Evolutionary conservation across 2,113 vertebrate genomes (phyloP).

Genomic region (Merops nubicus): DNA sequence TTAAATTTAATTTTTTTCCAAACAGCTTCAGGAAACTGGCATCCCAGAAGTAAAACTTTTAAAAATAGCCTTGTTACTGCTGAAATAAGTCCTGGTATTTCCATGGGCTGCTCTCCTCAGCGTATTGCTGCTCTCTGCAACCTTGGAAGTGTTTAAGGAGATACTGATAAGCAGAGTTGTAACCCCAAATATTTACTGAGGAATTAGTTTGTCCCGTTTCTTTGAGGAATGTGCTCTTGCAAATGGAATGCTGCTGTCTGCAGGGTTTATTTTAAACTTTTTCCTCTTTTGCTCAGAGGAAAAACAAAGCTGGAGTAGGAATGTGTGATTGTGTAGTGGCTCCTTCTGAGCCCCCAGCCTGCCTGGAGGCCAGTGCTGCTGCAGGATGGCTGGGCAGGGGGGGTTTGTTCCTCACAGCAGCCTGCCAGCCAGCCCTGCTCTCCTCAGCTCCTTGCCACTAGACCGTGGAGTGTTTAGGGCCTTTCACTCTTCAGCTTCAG

Average conservation of each 20-base stretch:
- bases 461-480: rapidly evolving
- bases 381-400: background rate
- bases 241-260: background rate
- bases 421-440: background rate
- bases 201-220: background rate
- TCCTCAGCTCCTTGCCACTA: background rate
- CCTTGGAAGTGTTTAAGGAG: background rate
- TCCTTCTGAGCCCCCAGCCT: background rate
- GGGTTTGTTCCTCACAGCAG: no score
- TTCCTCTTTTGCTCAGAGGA: background rate
- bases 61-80: background rate
- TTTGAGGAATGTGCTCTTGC: background rate
- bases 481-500: background rate
- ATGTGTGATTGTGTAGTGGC: rapidly evolving
- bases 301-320: background rate
- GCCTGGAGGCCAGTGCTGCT: background rate
- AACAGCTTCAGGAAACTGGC: constrained; percentile 12
- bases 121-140: background rate
- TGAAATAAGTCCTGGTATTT: background rate
- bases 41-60: background rate
- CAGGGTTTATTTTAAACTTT: background rate
- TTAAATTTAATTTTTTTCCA: background rate
- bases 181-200: background rate
- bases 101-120: background rate
- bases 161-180: background rate